Evolutionary conservation across 2,113 vertebrate species (phyloP).

Genomic region (Sinocyclocheilus rhinocerous): DNA sequence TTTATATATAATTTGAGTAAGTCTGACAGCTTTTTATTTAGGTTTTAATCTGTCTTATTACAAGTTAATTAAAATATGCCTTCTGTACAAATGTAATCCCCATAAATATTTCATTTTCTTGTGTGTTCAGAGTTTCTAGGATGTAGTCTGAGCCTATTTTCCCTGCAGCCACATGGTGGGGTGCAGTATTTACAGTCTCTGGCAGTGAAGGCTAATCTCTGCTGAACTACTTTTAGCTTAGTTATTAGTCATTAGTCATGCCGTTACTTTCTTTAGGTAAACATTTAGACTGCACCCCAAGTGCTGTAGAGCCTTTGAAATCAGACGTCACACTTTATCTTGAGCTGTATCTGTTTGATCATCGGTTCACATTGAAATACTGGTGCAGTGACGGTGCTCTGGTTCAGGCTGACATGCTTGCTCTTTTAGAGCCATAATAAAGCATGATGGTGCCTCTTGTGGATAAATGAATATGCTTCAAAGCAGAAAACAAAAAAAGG

Average conservation of each 20-base stretch:
- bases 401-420: not conserved
- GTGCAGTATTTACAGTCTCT: constrained; percentile 8
- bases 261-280: constrained; percentile 22
- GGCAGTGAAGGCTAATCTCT: not conserved
- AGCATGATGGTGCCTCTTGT: not conserved
- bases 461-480: constrained; percentile 8
- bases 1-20: no score
- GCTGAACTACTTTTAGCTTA: not conserved
- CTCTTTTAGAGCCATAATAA: constrained; percentile 6
- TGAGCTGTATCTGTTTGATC: constrained; percentile 11
- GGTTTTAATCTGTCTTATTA: not conserved
- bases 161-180: constrained; percentile 21
- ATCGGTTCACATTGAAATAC: not conserved
- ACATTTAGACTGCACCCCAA: not conserved
- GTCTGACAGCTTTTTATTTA: no score
- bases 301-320: constrained; percentile 33
- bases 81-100: not conserved
- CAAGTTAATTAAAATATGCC: not conserved
- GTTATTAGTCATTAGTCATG: not conserved
- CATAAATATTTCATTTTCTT: not conserved
- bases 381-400: not conserved
- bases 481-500: not conserved
- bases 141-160: not conserved
- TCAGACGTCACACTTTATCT: constrained; percentile 13
- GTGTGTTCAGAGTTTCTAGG: not conserved